Conservation (phyloP, 2,888 invertebrate species). For the Chironomus tentans region DNA sequence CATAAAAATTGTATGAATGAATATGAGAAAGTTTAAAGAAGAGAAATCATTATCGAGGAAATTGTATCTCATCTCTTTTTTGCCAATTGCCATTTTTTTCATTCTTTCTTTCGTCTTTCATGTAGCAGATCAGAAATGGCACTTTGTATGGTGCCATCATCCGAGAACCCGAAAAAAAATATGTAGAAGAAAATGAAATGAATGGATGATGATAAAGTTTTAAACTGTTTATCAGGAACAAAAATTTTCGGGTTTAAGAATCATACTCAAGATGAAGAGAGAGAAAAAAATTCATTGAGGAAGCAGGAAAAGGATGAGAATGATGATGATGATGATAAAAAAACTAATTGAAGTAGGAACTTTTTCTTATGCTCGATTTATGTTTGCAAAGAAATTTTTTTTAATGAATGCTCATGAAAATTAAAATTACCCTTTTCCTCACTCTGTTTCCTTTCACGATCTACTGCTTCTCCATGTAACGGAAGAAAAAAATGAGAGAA, state of each 20-base stretch:
- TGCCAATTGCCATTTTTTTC: neutral
- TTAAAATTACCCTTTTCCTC: slow-evolving; percentile 19
- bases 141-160: neutral
- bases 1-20: neutral
- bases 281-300: neutral
- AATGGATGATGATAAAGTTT: slow-evolving; percentile 4
- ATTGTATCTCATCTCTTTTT: neutral
- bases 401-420: slow-evolving; percentile 14
- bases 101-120: no score
- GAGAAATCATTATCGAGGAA: slow-evolving; percentile 12
- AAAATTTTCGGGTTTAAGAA: neutral
- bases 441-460: neutral
- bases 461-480: no score
- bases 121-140: no score
- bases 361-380: slow-evolving; percentile 11
- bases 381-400: neutral
- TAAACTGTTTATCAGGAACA: slow-evolving; percentile 17
- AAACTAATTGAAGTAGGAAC: slow-evolving; percentile 22
- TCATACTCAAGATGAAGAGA: neutral
- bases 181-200: neutral
- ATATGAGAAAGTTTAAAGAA: neutral
- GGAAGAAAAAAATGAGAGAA: neutral
- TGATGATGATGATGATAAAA: neutral
- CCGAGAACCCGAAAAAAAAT: neutral
- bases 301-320: neutral